Base-by-base conservation (phyloP, 2,888 invertebrate species). In the Aleiodes testaceus region DNA sequence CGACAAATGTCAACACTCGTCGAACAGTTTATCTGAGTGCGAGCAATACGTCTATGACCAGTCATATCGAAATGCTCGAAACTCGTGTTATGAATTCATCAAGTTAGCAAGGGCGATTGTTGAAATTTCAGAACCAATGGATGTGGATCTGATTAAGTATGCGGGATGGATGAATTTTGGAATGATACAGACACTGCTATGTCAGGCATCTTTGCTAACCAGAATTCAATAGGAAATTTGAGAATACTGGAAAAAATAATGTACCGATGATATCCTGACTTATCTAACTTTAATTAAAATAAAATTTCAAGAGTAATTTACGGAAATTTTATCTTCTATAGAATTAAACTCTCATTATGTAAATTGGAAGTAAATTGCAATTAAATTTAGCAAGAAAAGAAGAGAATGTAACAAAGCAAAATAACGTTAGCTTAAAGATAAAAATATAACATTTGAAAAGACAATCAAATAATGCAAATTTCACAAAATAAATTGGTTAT, bases 41-140 rank as follows among this genome's bases (percentile, higher is more conserved):
- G 12, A 16, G 14, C 1, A 3, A 9, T 42, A n/a, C 42, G 6
- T 18, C 7, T 14, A 36, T 7, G 55, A 69, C 53, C 49, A 53
- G 16, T 20, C 26, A 63, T 52, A 47, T 18, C 14, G n/a, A 11
- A 52, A 50, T 64, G 64, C 30, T 44, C 22, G 69, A 69, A 47
- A 49, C 69, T 26, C 69, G 63, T 6, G 63, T 69, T 69, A 69
- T 49, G 49, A 66, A 63, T 70, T 73, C 50, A 66, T 67, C 72
- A 75, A 79, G 79, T 79, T 80, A 79, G 78, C 75, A 68, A 67
- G 65, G 67, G 74, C 78, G 77, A 79, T 77, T 74, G 73, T 76
- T 75, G 75, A 71, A 72, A 72, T 73, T 77, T 74, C 75, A 77
- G 78, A 78, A 77, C 79, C 78, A 81, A 80, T 81, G 79, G 80